These are phyloP conservation scores for Eleginops maclovinus DNA, from an alignment of 2,113 vertebrate genomes.

Conservation along the genomic window DNA sequence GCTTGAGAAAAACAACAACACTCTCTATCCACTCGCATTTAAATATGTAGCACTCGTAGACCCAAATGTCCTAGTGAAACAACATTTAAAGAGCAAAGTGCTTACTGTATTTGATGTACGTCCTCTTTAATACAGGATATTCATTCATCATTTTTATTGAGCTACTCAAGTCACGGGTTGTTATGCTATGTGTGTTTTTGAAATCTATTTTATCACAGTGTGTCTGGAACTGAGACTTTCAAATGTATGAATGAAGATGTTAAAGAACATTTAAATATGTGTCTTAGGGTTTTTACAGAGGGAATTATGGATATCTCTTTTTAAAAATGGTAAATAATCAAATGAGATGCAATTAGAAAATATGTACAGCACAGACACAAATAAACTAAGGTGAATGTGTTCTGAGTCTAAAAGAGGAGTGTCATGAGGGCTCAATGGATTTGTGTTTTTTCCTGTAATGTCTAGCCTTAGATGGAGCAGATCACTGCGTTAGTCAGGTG, in stretches of 20 bases:
- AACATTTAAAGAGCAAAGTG: not conserved
- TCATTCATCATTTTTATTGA: not conserved
- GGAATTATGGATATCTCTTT: no score
- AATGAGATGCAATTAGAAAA: no score
- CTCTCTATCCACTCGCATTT: not conserved
- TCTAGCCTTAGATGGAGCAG: not conserved
- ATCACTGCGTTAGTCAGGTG: not conserved
- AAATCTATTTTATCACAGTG: not conserved
- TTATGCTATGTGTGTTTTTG: not conserved
- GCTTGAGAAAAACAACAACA: not conserved
- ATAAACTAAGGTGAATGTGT: no score
- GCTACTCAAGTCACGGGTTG: not conserved
- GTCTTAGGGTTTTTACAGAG: no score
- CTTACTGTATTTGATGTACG: slow-evolving; percentile 5
- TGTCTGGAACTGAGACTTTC: not conserved
- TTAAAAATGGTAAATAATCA: no score
- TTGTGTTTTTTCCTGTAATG: not conserved
- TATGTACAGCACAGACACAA: no score
- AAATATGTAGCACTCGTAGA: not conserved
- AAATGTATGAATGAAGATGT: not conserved
- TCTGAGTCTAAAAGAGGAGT: no score
- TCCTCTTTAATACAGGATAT: slow-evolving; percentile 4
- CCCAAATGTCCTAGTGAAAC: not conserved
- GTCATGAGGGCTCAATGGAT: no score
- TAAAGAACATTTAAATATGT: no score